These are phyloP conservation scores for Pachypeltis micranthus DNA, from an alignment of 1,140 invertebrate genomes.

Conservation along the genomic window DNA sequence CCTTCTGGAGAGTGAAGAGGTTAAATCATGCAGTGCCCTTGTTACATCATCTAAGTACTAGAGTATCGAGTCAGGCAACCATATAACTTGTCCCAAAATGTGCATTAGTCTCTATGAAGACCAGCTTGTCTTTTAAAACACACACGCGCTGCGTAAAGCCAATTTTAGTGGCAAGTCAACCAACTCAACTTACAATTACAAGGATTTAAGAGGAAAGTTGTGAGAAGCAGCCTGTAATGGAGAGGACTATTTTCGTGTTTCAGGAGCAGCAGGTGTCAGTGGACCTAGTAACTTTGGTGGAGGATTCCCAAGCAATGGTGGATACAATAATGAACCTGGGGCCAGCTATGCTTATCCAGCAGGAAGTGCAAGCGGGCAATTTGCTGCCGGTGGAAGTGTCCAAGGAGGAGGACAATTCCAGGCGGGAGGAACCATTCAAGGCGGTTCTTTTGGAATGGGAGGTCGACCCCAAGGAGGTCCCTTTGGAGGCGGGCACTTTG, in stretches of 20 bases:
- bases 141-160: no score
- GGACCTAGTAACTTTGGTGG: neutral
- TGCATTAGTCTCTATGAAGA: no score
- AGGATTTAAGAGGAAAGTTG: no score
- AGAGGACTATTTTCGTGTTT: neutral
- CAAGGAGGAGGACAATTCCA: conserved; percentile 13
- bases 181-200: no score
- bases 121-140: no score
- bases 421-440: conserved; percentile 2
- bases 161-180: no score
- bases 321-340: neutral
- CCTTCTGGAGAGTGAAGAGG: no score
- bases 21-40: no score
- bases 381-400: conserved; percentile 7
- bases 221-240: no score
- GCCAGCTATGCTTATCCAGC: neutral
- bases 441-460: neutral
- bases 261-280: neutral
- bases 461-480: neutral
- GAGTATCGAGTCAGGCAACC: no score
- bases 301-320: neutral
- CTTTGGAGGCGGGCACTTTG: neutral
- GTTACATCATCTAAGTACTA: no score
- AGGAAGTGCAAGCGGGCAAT: conserved; percentile 11
- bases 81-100: no score